These are phyloP conservation scores for Venusia cambrica DNA, from an alignment of 2,888 invertebrate species.

Conservation along the genomic window DNA sequence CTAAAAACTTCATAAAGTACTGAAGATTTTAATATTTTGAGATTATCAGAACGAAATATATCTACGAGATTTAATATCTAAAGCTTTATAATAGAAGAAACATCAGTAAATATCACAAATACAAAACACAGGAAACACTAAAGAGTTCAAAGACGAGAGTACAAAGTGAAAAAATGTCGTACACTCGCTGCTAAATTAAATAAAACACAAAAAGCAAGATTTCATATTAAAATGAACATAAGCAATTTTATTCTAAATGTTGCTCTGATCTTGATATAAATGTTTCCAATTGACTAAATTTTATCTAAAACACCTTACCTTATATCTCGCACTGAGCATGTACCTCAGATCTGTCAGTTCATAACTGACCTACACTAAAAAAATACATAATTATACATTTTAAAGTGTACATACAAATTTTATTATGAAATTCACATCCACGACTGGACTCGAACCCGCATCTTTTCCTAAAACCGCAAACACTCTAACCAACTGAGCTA, in stretches of 20 bases:
- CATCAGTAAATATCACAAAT: constrained; percentile 48
- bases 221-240: neutral
- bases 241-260: neutral
- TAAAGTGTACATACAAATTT: no score
- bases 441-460: no score
- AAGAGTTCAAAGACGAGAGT: constrained; percentile 4
- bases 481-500: no score
- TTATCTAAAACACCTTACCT: constrained; percentile 7
- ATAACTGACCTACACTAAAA: constrained; percentile 16
- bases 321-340: constrained; percentile 14
- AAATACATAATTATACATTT: no score
- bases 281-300: constrained; percentile 18
- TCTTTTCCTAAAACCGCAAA: no score
- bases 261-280: neutral
- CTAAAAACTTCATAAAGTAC: no score
- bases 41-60: no score
- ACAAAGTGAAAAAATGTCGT: constrained; percentile 6
- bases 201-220: constrained; percentile 1
- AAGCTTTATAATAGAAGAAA: constrained; percentile 30
- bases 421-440: no score
- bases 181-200: no score
- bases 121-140: constrained; percentile 4
- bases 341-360: constrained; percentile 10
- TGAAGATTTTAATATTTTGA: no score
- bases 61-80: no score